A percentile compares a stretch with the other conserved stretches of the same genome.
Conservation (phyloP, 2,797 vertebrate genomes). For the Acrossocheilus fasciatus region DNA sequence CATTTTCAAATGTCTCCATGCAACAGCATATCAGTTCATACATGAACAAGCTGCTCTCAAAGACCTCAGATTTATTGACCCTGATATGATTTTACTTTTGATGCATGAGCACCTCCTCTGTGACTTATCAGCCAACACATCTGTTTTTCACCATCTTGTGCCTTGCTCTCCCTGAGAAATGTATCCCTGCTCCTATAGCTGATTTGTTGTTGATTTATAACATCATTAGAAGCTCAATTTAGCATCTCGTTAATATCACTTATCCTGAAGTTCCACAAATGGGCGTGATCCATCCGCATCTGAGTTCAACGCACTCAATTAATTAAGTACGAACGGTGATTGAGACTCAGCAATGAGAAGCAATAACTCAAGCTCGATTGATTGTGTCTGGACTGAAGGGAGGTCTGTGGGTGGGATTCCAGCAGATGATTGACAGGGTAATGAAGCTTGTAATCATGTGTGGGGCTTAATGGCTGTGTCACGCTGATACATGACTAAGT, state of each 20-base stretch:
- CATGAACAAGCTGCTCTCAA: background rate
- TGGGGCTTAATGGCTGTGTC: conserved; percentile 60
- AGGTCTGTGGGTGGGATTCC: conserved; percentile 54
- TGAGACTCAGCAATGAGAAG: conserved; percentile 61
- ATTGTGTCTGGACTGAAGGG: conserved; percentile 59
- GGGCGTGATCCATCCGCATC: conserved; percentile 74
- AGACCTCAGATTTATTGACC: conserved; percentile 3
- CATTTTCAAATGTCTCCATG: background rate
- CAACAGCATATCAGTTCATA: background rate
- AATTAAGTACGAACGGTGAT: conserved; percentile 63
- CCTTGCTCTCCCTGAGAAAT: conserved; percentile 36
- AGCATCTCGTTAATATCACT: conserved; percentile 67
- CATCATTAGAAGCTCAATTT: conserved; percentile 74
- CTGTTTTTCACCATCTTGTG: conserved; percentile 50
- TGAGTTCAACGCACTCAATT: conserved; percentile 71
- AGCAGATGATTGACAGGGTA: conserved; percentile 63
- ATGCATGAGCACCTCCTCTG: conserved; percentile 39
- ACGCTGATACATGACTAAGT: conserved; percentile 59
- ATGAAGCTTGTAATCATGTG: conserved; percentile 64
- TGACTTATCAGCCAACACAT: conserved; percentile 49
- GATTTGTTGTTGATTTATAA: conserved; percentile 78
- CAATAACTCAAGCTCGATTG: conserved; percentile 63
- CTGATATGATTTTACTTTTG: conserved; percentile 34
- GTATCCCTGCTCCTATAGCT: conserved; percentile 71
- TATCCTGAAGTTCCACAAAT: conserved; percentile 68